These are phyloP conservation scores for Solenopsis fugax DNA, from an alignment of 1,140 invertebrate genomes.

Conservation along the genomic window DNA sequence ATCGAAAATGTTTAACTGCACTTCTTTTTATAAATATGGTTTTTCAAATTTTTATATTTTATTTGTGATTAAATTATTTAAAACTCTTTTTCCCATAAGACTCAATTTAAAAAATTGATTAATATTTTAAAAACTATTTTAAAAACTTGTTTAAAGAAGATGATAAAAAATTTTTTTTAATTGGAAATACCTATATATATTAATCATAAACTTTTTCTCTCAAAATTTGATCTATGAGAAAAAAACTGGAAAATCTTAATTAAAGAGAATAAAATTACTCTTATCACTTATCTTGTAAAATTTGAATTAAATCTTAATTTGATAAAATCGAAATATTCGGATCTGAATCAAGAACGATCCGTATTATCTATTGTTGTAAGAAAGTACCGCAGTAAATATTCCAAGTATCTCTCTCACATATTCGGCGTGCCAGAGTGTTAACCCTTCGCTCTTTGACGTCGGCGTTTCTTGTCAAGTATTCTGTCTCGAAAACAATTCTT, in stretches of 20 bases:
- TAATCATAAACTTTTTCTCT: too few relatives aligned
- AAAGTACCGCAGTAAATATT: neutral
- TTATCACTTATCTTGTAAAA: neutral
- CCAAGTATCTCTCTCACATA: neutral
- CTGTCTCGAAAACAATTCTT: conserved; percentile 10
- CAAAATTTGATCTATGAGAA: too few relatives aligned
- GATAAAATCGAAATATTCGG: neutral
- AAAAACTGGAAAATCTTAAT: neutral
- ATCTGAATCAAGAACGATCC: neutral
- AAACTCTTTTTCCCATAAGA: too few relatives aligned
- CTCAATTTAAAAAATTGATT: too few relatives aligned
- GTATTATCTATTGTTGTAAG: neutral
- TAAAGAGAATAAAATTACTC: neutral
- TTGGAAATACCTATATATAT: too few relatives aligned
- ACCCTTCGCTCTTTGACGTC: neutral
- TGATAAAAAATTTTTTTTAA: too few relatives aligned
- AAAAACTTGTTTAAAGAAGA: too few relatives aligned
- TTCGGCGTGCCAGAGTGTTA: neutral
- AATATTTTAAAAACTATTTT: too few relatives aligned
- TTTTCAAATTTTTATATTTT: too few relatives aligned
- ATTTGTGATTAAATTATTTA: too few relatives aligned
- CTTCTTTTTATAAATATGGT: too few relatives aligned
- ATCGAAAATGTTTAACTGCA: too few relatives aligned
- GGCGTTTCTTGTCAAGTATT: conserved; percentile 28
- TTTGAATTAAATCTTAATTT: neutral